These are phyloP conservation scores for Eilema caniola DNA, from an alignment of 2,888 invertebrate species.

Conservation along the genomic window DNA sequence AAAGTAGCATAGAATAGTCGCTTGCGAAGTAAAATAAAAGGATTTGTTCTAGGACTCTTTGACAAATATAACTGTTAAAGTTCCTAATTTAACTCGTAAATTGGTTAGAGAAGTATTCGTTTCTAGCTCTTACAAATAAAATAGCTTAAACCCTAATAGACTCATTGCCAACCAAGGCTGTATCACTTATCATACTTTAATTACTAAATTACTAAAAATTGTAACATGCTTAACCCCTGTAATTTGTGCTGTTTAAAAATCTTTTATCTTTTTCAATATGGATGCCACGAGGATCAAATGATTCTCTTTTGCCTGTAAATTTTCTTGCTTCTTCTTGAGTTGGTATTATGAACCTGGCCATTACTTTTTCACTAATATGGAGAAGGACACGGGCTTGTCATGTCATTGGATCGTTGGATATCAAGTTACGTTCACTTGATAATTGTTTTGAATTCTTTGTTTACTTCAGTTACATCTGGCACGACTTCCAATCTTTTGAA, in stretches of 20 bases:
- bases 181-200: too few species aligned
- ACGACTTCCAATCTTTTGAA: too few species aligned
- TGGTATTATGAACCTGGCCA: too few species aligned
- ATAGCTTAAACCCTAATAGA: conserved; percentile 39
- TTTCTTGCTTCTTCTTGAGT: not conserved
- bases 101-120: conserved; percentile 27
- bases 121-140: conserved; percentile 24
- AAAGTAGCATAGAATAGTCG: conserved; percentile 14
- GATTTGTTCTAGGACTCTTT: conserved; percentile 22
- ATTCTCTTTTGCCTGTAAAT: not conserved
- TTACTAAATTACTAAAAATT: too few species aligned
- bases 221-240: not conserved
- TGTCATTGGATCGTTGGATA: too few species aligned
- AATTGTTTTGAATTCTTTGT: not conserved
- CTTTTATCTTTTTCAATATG: not conserved
- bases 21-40: conserved; percentile 10
- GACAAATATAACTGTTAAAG: conserved; percentile 26
- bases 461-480: too few species aligned
- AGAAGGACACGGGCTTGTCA: not conserved
- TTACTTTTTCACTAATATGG: not conserved
- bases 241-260: not conserved
- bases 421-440: not conserved
- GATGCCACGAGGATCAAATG: too few species aligned
- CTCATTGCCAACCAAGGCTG: too few species aligned
- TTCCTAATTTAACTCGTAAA: conserved; percentile 26